Evolutionary conservation across 2,797 vertebrate species (phyloP).

Genomic region (Rhinophrynus dorsalis): DNA sequence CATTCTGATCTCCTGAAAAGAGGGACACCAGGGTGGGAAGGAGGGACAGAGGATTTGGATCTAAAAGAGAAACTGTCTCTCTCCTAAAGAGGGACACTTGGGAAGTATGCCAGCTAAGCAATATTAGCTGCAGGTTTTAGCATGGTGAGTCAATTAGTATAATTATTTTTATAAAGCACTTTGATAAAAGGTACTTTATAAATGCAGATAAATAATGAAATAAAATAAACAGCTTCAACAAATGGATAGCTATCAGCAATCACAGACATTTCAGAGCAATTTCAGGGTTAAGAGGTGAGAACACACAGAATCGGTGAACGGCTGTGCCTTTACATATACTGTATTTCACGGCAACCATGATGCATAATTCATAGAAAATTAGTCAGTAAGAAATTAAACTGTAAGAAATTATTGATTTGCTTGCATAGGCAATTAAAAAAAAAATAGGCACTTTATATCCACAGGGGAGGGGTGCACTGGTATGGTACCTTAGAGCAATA

Average conservation of each 20-base stretch:
- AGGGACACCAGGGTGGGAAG: too few relatives aligned
- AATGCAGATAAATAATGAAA: constrained; percentile 25
- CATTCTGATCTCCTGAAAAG: too few relatives aligned
- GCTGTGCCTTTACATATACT: constrained; percentile 12
- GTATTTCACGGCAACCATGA: constrained; percentile 5
- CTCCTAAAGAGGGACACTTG: too few relatives aligned
- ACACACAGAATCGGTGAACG: not conserved
- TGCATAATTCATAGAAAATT: constrained; percentile 41
- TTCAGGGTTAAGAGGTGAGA: constrained; percentile 21
- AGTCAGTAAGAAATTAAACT: constrained; percentile 27
- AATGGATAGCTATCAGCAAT: constrained; percentile 18
- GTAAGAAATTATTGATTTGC: constrained; percentile 47
- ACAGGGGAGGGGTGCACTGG: constrained; percentile 7
- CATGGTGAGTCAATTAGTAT: constrained; percentile 3
- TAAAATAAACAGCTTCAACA: not conserved
- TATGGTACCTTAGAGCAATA: constrained; percentile 1
- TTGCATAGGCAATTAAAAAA: constrained; percentile 35
- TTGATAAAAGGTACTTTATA: constrained; percentile 6
- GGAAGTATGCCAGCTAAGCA: too few relatives aligned
- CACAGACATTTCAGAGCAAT: constrained; percentile 17
- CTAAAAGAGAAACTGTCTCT: too few relatives aligned
- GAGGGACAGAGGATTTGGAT: too few relatives aligned
- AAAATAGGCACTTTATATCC: constrained; percentile 32
- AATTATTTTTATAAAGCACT: constrained; percentile 15
- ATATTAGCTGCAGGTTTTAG: constrained; percentile 3